Base-by-base conservation (phyloP, 2,888 invertebrate genomes). In the Reticulitermes lucifugus region DNA sequence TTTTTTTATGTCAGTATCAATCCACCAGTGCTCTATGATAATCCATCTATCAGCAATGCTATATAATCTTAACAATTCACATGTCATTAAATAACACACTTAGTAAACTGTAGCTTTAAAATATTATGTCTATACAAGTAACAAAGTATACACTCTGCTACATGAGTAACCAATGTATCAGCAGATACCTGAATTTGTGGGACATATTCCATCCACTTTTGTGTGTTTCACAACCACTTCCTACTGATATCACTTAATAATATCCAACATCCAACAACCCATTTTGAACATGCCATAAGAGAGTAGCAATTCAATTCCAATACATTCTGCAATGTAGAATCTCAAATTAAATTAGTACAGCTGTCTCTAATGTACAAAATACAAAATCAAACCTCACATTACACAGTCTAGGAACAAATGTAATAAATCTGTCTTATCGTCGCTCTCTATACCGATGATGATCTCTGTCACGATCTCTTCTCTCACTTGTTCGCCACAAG, bases 401-500 rank as follows among this genome's bases (percentile, higher is more conserved):
- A 6, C 41, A 46, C 2, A 46, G 51, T 77, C 14, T 73, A 51
- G 77, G 77, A 41, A 73, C 73, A 73, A 70, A 73, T 18, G 9
- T 21, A 65, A 65, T 65, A 65, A 29, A 60, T 70, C 81, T 70
- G 81, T 81, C 81, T 80, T 80, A 81, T 43, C 70, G 60, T 22
- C 81, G 81, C 43, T 87, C 87, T 84, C 87, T 79, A 71, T 87
- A 86, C 22, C 86, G 83, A 65, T 84, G 86, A 43, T 84, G 93
- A 79, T 93, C 93, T 7, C 92, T 90, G 87, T 93, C 90, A 84
- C 91, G 89, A 81, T 92, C 91, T 85, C 90, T 89, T 60, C 95
- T 93, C 88, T 95, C 94, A 85, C 94, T 93, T 21, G 96, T 96
- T 89, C 97, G 94, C 93, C 96, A 95, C 86, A 97, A 91, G 91